Conservation (phyloP, 35 echinoderm and acorn worm species). For the Anneissia japonica region DNA sequence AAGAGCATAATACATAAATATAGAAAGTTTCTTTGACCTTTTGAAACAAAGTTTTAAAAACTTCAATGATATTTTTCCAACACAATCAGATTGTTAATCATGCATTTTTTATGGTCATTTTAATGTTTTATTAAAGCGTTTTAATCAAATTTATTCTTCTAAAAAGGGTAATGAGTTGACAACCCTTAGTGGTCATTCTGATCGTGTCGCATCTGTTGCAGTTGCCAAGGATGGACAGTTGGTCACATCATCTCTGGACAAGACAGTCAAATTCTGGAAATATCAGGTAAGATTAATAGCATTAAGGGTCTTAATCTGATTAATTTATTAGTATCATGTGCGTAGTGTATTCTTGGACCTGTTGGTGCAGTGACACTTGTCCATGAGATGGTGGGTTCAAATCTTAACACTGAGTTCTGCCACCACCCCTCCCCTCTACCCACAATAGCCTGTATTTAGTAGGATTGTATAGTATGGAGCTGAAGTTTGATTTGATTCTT, state of each 20-base stretch:
- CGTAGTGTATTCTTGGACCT: slow-evolving; percentile 5
- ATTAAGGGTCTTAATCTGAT: neutral
- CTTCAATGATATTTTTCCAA: too few relatives aligned
- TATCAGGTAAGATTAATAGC: slow-evolving; percentile 40
- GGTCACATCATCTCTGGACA: slow-evolving; percentile 70
- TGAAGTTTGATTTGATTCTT: too few relatives aligned
- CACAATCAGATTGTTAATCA: too few relatives aligned
- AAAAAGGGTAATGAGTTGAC: slow-evolving; percentile 76
- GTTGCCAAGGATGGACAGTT: slow-evolving; percentile 60
- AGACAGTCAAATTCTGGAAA: slow-evolving; percentile 76
- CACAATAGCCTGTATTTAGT: slow-evolving; percentile 42
- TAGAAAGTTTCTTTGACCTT: too few relatives aligned
- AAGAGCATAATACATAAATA: too few relatives aligned
- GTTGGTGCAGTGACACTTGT: neutral
- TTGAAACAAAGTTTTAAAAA: too few relatives aligned
- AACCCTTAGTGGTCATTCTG: slow-evolving; percentile 75
- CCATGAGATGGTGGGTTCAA: slow-evolving; percentile 12
- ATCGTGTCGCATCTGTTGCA: slow-evolving; percentile 68
- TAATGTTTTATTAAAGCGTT: too few relatives aligned
- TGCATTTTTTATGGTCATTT: too few relatives aligned
- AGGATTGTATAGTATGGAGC: too few relatives aligned
- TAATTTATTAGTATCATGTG: neutral
- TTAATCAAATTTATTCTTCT: too few relatives aligned
- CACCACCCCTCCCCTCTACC: slow-evolving; percentile 19
- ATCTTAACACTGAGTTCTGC: slow-evolving; percentile 37